A percentile compares a stretch with the other conserved stretches of the same genome.
Evolutionary conservation across 2,888 invertebrate species (phyloP).

Genomic region (Lycocerus yunnanus): DNA sequence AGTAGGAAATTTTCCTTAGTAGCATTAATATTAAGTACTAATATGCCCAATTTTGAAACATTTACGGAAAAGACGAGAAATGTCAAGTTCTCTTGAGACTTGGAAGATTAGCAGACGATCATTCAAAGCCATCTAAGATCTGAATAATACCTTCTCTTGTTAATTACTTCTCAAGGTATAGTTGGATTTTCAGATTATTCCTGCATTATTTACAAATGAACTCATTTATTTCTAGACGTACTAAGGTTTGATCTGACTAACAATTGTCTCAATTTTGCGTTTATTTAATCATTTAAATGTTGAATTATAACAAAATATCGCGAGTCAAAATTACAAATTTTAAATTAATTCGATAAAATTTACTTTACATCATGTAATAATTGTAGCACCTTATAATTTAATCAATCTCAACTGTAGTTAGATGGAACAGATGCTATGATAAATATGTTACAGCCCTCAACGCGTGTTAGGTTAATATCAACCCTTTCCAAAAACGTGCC

Average conservation of each 20-base stretch:
- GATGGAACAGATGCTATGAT: constrained; percentile 30
- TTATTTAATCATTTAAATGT: background rate
- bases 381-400: constrained; percentile 26
- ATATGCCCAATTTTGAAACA: constrained; percentile 4
- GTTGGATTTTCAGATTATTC: constrained; percentile 27
- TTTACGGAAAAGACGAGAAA: constrained; percentile 5
- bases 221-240: constrained; percentile 16
- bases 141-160: constrained; percentile 33
- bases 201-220: constrained; percentile 28
- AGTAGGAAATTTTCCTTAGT: constrained; percentile 3
- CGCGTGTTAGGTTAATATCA: constrained; percentile 31
- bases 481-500: constrained; percentile 31
- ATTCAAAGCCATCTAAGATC: constrained; percentile 33
- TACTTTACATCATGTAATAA: constrained; percentile 4
- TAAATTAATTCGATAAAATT: background rate
- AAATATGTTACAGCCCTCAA: constrained; percentile 29
- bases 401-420: constrained; percentile 28
- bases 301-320: background rate
- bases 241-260: constrained; percentile 3
- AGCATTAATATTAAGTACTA: constrained; percentile 16
- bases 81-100: constrained; percentile 24
- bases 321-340: background rate
- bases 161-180: constrained; percentile 31
- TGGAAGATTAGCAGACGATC: constrained; percentile 32
- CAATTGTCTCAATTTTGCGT: background rate